Conservation (phyloP, 2,888 invertebrate species). For the Scaptomyza polygonia region DNA sequence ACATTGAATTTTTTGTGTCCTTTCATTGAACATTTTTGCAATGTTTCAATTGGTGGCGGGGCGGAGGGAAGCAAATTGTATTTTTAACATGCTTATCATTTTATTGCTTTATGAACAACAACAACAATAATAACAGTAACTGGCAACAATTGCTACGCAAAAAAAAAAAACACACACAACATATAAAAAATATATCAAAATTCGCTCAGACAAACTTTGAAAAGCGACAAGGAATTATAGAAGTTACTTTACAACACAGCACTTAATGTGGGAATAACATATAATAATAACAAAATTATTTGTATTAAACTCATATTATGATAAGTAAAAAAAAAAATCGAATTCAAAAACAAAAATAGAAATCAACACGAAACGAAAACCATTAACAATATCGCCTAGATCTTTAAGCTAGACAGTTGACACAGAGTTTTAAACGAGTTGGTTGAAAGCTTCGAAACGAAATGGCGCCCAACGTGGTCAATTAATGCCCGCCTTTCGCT, state of each 20-base stretch:
- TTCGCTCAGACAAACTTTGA: conserved; percentile 44
- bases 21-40: conserved; percentile 54
- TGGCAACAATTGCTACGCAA: conserved; percentile 29
- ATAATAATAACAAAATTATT: too few relatives aligned
- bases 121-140: conserved; percentile 34
- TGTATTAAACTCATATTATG: too few relatives aligned
- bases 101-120: conserved; percentile 68
- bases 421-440: not conserved
- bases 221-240: conserved; percentile 7
- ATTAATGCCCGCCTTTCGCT: not conserved
- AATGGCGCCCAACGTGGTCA: conserved; percentile 18
- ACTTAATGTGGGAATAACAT: too few relatives aligned
- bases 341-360: too few relatives aligned
- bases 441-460: not conserved
- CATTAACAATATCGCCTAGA: not conserved
- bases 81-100: conserved; percentile 73
- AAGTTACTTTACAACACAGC: conserved; percentile 10
- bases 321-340: too few relatives aligned
- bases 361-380: not conserved
- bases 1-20: conserved; percentile 50
- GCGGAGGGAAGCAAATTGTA: conserved; percentile 36
- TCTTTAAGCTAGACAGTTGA: not conserved
- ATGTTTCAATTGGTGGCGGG: conserved; percentile 15
- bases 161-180: conserved; percentile 44
- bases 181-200: conserved; percentile 50